phyloP scores from a whole-genome alignment of 2,888 invertebrate genomes.

The Catocala sponsa region DNA sequence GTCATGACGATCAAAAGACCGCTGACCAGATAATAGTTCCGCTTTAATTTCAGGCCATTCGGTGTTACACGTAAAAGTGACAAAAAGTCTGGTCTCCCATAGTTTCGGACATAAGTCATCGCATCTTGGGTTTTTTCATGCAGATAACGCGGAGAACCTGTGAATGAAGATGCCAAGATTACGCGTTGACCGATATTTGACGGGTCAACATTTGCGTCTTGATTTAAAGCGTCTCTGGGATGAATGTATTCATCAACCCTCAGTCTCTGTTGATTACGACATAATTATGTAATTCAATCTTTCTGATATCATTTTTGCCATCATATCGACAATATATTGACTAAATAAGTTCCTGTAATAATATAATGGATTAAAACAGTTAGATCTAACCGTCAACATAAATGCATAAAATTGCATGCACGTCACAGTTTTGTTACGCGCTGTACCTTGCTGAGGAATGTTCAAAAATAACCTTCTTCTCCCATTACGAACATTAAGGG shows the following conservation, averaged over 20 bases:
- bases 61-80: conserved; percentile 41
- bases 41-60: conserved; percentile 29
- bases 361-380: conserved; percentile 34
- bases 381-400: conserved; percentile 39
- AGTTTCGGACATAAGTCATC: conserved; percentile 41
- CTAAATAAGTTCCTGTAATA: conserved; percentile 43
- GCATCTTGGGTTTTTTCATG: conserved; percentile 46
- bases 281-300: conserved; percentile 43
- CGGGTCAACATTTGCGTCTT: conserved; percentile 33
- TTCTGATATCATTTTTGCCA: conserved; percentile 42
- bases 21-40: neutral
- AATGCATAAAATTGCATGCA: conserved; percentile 49
- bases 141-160: conserved; percentile 35
- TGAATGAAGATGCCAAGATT: conserved; percentile 47
- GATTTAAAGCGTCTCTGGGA: conserved; percentile 39
- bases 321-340: conserved; percentile 18
- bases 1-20: conserved; percentile 4
- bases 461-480: conserved; percentile 9
- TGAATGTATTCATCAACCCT: conserved; percentile 44
- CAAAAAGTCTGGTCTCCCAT: conserved; percentile 35
- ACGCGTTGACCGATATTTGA: conserved; percentile 44
- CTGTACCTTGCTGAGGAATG: conserved; percentile 20
- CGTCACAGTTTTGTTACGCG: conserved; percentile 36
- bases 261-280: conserved; percentile 37
- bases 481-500: neutral